These are phyloP conservation scores for Pipistrellus nathusii DNA, from an alignment of 2,797 vertebrate genomes.

Conservation along the genomic window DNA sequence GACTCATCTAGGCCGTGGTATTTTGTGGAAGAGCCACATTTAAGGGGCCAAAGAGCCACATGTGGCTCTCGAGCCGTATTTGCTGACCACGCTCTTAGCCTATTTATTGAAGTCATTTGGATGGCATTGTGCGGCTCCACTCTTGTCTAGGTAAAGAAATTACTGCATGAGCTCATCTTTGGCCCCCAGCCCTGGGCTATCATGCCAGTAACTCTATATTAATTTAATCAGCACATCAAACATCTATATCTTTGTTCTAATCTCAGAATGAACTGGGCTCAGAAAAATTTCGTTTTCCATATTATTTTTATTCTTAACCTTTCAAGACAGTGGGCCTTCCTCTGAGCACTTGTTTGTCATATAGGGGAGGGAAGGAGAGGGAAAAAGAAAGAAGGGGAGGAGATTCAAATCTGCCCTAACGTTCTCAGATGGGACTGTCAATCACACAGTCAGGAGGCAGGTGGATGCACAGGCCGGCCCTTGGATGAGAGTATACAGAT, in stretches of 20 bases:
- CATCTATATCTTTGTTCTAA: constrained; percentile 70
- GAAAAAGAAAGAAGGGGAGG: neutral
- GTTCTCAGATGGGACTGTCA: no score
- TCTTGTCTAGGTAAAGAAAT: constrained; percentile 85
- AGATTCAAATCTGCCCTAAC: neutral
- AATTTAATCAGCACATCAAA: constrained; percentile 80
- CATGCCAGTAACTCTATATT: constrained; percentile 82
- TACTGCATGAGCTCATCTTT: constrained; percentile 86
- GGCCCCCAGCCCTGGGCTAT: constrained; percentile 83
- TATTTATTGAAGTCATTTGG: constrained; percentile 69
- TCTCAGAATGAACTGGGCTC: constrained; percentile 63
- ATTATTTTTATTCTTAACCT: constrained; percentile 62
- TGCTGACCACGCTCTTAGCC: neutral
- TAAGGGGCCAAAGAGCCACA: no score
- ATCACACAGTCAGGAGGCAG: neutral
- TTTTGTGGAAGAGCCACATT: no score
- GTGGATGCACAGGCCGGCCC: neutral
- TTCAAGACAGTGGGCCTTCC: constrained; percentile 32
- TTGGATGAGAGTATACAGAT: neutral
- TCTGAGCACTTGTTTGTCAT: constrained; percentile 35
- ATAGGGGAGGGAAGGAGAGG: neutral
- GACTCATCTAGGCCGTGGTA: no score
- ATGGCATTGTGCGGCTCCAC: constrained; percentile 76
- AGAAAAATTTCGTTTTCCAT: constrained; percentile 59
- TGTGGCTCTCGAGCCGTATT: no score